These are phyloP conservation scores for Phoronis australis DNA, from an alignment of 2,888 invertebrate species.

Conservation along the genomic window DNA sequence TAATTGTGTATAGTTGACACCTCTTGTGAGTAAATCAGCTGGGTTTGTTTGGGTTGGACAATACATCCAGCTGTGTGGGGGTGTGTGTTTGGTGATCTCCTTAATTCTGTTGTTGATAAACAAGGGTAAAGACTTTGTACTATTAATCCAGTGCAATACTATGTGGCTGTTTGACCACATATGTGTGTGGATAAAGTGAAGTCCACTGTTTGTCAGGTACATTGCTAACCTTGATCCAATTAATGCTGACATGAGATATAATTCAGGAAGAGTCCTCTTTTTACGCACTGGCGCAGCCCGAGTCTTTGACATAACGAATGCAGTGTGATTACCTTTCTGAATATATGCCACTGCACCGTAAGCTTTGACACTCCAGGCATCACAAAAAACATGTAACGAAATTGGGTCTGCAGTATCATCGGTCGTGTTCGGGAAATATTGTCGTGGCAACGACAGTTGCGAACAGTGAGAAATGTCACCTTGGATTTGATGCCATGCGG, in stretches of 20 bases:
- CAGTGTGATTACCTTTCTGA: too few species aligned
- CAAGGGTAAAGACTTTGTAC: not conserved
- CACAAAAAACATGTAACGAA: too few species aligned
- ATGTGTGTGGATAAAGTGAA: not conserved
- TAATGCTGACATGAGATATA: not conserved
- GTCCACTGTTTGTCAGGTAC: not conserved
- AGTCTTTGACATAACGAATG: too few species aligned
- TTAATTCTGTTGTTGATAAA: not conserved
- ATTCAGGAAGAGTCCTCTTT: not conserved
- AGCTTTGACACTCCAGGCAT: too few species aligned
- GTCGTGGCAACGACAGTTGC: too few species aligned
- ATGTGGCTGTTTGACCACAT: conserved; percentile 3
- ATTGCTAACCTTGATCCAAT: not conserved
- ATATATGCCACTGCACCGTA: too few species aligned
- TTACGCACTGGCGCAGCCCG: not conserved
- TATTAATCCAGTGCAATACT: not conserved
- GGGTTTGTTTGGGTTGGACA: not conserved
- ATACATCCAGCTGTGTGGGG: not conserved
- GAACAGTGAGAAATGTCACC: too few species aligned
- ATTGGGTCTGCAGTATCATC: too few species aligned
- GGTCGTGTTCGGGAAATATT: too few species aligned
- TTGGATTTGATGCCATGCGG: too few species aligned
- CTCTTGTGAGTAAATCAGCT: not conserved
- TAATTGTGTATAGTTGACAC: not conserved
- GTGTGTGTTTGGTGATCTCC: not conserved